Evolutionary conservation across 2,113 vertebrate genomes (phyloP).

Genomic region (Apus apus): DNA sequence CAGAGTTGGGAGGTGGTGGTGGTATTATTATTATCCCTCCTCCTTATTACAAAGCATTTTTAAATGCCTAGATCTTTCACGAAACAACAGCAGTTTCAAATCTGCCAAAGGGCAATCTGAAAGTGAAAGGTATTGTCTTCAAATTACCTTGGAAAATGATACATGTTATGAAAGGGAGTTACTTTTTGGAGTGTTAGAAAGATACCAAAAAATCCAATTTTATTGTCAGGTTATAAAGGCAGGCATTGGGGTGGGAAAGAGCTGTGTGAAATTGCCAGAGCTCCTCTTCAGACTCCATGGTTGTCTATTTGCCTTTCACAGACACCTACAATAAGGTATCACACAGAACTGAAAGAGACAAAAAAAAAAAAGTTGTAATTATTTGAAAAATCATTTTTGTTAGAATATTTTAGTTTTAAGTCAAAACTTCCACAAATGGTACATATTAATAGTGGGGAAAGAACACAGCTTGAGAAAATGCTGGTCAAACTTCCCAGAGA

Average conservation of each 20-base stretch:
- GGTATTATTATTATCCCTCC: not conserved
- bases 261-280: not conserved
- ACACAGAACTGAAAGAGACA: not conserved
- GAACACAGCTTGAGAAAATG: not conserved
- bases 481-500: not conserved
- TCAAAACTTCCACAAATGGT: not conserved
- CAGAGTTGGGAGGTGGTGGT: not conserved
- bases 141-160: conserved; percentile 50
- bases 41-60: conserved; percentile 15
- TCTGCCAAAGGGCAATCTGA: conserved; percentile 38
- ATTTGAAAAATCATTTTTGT: not conserved
- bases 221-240: not conserved
- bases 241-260: not conserved
- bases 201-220: conserved; percentile 45
- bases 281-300: not conserved
- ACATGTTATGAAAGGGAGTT: conserved; percentile 3
- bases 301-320: not conserved
- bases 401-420: not conserved
- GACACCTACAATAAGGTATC: not conserved
- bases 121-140: conserved; percentile 46
- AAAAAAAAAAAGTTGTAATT: not conserved
- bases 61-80: conserved; percentile 41
- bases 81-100: conserved; percentile 19
- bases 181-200: conserved; percentile 27
- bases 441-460: not conserved